These are phyloP conservation scores for Falco punctatus DNA, from an alignment of 2,113 vertebrate genomes.

Conservation along the genomic window DNA sequence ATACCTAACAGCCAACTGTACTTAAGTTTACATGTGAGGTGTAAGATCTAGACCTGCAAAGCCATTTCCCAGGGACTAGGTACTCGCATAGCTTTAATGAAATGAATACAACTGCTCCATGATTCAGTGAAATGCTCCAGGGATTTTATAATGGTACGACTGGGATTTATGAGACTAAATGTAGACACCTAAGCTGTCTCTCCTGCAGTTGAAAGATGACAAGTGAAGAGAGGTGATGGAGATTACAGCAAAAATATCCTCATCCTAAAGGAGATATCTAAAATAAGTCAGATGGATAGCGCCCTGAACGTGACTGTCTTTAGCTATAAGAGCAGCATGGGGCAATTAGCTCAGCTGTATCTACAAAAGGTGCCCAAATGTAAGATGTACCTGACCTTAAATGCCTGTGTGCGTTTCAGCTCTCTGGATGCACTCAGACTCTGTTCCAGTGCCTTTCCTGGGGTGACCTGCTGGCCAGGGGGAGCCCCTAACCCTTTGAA, in stretches of 20 bases:
- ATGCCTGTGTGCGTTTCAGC: neutral
- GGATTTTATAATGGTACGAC: neutral
- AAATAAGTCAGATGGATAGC: neutral
- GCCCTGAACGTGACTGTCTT: neutral
- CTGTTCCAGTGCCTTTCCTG: neutral
- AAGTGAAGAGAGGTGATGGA: neutral
- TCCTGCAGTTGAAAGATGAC: neutral
- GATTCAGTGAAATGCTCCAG: neutral
- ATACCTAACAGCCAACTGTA: neutral
- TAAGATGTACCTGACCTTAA: neutral
- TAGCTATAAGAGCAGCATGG: neutral
- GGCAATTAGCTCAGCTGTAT: neutral
- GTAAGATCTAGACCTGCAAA: neutral
- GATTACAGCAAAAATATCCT: neutral
- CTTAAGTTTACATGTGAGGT: neutral
- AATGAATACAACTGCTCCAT: neutral
- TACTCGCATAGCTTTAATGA: neutral
- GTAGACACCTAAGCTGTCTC: neutral
- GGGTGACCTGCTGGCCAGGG: neutral
- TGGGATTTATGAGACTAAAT: neutral
- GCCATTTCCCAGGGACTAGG: neutral
- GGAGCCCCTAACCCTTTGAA: neutral
- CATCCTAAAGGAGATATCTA: neutral
- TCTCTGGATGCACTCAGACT: neutral
- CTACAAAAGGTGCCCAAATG: neutral